A percentile compares a stretch with the other conserved stretches of the same genome.
Evolutionary conservation across 2,888 invertebrate genomes (phyloP).

Genomic region (Yponomeuta malinellus): DNA sequence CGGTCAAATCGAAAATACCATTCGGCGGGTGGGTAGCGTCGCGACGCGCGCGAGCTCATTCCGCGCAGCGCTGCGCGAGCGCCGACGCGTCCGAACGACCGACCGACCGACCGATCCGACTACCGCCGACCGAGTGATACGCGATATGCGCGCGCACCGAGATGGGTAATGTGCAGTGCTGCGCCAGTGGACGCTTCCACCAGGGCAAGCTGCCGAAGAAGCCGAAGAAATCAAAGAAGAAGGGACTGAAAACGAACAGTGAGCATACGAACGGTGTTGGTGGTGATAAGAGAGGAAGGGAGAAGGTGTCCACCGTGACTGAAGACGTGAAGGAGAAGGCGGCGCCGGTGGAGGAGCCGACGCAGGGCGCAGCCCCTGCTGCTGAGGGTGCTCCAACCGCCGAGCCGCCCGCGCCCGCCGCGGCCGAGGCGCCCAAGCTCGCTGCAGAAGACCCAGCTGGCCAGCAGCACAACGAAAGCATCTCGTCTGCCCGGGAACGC

Average conservation of each 20-base stretch:
- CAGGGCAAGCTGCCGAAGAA: constrained; percentile 57
- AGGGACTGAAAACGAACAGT: constrained; percentile 30
- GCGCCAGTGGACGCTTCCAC: constrained; percentile 67
- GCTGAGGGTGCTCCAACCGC: constrained; percentile 18
- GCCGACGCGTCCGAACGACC: constrained; percentile 74
- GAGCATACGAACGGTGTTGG: constrained; percentile 58
- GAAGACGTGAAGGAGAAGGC: constrained; percentile 52
- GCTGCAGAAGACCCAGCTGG: constrained; percentile 26
- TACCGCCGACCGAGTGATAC: constrained; percentile 61
- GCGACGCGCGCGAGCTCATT: constrained; percentile 60
- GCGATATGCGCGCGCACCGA: constrained; percentile 69
- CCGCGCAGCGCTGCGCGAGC: constrained; percentile 64
- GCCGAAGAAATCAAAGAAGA: constrained; percentile 41
- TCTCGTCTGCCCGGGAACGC: constrained; percentile 62
- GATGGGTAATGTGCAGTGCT: constrained; percentile 76
- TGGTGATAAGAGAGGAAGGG: constrained; percentile 50
- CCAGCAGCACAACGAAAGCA: constrained; percentile 46
- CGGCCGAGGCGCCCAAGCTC: not conserved
- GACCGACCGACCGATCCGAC: constrained; percentile 68
- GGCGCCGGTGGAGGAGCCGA: constrained; percentile 36
- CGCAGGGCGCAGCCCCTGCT: constrained; percentile 25
- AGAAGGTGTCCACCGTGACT: constrained; percentile 55
- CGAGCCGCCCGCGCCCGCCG: constrained; percentile 2
- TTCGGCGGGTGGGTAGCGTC: constrained; percentile 58
- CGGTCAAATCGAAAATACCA: constrained; percentile 55